These are phyloP conservation scores for Steinernema feltiae DNA, from an alignment of 1,140 invertebrate genomes.

Conservation along the genomic window DNA sequence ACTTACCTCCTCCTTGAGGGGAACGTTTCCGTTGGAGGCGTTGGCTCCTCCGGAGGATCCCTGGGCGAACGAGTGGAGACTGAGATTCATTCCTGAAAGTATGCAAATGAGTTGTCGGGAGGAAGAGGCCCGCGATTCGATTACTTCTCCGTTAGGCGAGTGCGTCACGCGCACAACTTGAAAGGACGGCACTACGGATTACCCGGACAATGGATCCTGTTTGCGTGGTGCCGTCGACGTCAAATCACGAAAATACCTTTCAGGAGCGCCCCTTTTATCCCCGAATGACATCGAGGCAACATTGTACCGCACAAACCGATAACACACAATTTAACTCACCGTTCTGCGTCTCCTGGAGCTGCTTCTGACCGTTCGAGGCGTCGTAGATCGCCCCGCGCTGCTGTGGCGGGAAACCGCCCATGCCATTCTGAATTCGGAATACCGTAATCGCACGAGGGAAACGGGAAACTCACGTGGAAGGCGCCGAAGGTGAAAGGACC, in stretches of 20 bases:
- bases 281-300: too few species aligned
- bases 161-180: neutral
- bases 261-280: neutral
- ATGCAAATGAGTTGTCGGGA: conserved; percentile 14
- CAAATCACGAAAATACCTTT: neutral
- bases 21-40: neutral
- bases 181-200: neutral
- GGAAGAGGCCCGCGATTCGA: neutral
- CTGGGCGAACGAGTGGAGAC: conserved; percentile 4
- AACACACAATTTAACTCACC: neutral
- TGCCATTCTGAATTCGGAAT: neutral
- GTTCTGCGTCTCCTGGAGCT: neutral
- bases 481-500: conserved; percentile 2
- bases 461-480: neutral
- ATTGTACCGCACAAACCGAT: neutral
- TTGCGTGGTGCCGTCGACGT: neutral
- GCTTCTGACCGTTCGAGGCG: neutral
- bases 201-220: too few species aligned
- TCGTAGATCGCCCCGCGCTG: conserved; percentile 7
- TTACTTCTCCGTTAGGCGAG: neutral
- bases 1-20: neutral
- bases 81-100: conserved; percentile 3
- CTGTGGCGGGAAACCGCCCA: conserved; percentile 5
- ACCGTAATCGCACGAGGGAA: neutral
- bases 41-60: neutral